Conservation (phyloP, 2,797 vertebrate species). For the Champsocephalus gunnari region DNA sequence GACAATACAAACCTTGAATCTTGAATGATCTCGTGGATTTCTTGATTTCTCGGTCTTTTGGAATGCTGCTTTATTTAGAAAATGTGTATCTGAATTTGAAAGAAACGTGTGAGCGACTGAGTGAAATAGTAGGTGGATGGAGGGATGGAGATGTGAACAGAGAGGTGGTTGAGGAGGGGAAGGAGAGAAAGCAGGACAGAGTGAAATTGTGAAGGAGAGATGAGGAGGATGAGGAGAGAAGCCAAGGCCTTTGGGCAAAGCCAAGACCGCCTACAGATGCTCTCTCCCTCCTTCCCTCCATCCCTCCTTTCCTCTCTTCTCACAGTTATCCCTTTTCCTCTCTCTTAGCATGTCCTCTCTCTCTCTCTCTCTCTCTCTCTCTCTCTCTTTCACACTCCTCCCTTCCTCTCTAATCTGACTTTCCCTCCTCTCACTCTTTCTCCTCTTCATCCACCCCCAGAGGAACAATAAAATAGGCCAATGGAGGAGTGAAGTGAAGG, state of each 20-base stretch:
- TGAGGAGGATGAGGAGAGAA: slow-evolving; percentile 64
- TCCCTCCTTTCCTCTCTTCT: slow-evolving; percentile 20
- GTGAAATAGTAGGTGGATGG: slow-evolving; percentile 32
- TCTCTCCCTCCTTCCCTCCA: slow-evolving; percentile 6
- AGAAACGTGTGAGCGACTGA: slow-evolving; percentile 6
- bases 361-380: slow-evolving; percentile 15
- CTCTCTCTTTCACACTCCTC: slow-evolving; percentile 35
- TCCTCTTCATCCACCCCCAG: slow-evolving; percentile 43
- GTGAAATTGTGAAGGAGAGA: slow-evolving; percentile 62
- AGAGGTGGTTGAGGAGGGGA: slow-evolving; percentile 40
- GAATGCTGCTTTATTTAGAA: slow-evolving; percentile 9
- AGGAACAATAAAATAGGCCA: slow-evolving; percentile 62
- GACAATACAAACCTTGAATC: too few species aligned
- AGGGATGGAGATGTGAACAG: slow-evolving; percentile 18
- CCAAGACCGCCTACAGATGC: slow-evolving; percentile 76
- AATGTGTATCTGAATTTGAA: slow-evolving; percentile 12
- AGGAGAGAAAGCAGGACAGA: slow-evolving; percentile 35
- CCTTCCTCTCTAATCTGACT: slow-evolving; percentile 41
- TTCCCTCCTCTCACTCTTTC: slow-evolving; percentile 30
- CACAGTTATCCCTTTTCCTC: slow-evolving; percentile 17
- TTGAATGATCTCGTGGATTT: too few species aligned
- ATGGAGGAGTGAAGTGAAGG: slow-evolving; percentile 57
- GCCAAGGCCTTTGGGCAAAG: slow-evolving; percentile 76
- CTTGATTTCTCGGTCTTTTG: too few species aligned
- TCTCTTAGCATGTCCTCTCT: slow-evolving; percentile 12